Evolutionary conservation across 2,113 vertebrate species (phyloP).

Genomic region (Catharus bicknelli): DNA sequence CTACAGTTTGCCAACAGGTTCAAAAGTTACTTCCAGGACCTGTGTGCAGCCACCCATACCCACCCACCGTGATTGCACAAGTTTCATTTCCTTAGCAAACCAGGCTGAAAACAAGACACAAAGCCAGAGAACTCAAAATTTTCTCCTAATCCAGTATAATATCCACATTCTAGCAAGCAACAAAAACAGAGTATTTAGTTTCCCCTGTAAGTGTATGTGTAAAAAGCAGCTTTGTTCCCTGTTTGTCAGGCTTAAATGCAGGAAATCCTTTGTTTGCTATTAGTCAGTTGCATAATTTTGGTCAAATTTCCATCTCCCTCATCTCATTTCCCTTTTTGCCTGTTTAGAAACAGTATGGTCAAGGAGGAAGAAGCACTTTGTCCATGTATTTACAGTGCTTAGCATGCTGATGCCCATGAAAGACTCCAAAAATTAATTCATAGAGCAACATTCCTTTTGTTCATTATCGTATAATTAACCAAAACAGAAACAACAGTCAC

Average conservation of each 20-base stretch:
- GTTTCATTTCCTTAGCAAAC: conserved; percentile 50
- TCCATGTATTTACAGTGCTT: background rate
- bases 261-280: background rate
- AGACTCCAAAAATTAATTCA: background rate
- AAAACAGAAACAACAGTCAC: background rate
- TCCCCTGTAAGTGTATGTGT: background rate
- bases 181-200: rapidly evolving
- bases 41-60: background rate
- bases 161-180: background rate
- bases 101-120: background rate
- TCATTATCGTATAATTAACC: background rate
- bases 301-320: background rate
- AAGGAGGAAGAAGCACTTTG: background rate
- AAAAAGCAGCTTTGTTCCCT: background rate
- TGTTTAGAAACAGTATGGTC: background rate
- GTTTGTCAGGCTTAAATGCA: background rate
- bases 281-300: background rate
- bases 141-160: background rate
- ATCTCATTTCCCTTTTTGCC: conserved; percentile 22
- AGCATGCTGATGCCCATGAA: background rate
- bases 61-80: background rate
- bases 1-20: background rate
- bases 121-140: background rate
- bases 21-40: background rate
- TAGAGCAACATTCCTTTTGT: background rate